Evolutionary conservation across 2,888 invertebrate species (phyloP).

Genomic region (Drosophila ochracea): DNA sequence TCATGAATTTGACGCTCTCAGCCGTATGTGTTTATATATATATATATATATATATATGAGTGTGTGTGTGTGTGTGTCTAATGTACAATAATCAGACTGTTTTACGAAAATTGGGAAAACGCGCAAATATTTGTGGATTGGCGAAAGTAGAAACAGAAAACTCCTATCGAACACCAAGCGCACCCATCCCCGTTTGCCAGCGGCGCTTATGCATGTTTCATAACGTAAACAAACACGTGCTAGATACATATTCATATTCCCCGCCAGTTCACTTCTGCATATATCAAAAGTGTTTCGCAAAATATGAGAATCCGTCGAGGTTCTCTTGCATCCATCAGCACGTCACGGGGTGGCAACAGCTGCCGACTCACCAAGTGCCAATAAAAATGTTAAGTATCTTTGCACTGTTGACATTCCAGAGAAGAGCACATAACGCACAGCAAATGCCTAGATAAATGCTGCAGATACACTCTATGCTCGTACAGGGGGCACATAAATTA

Average conservation of each 20-base stretch:
- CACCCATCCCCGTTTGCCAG: conserved; percentile 29
- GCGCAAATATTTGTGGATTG: conserved; percentile 64
- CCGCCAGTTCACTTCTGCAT: conserved; percentile 13
- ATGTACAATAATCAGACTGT: conserved; percentile 68
- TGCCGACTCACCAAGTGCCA: conserved; percentile 78
- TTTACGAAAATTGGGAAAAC: conserved; percentile 69
- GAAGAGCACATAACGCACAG: conserved; percentile 43
- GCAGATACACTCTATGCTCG: conserved; percentile 40
- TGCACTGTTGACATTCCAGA: conserved; percentile 72
- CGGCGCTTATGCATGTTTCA: conserved; percentile 79
- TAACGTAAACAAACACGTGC: conserved; percentile 67
- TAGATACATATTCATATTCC: conserved; percentile 57
- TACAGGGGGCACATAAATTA: conserved; percentile 59
- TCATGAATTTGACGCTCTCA: conserved; percentile 31
- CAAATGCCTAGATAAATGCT: conserved; percentile 65
- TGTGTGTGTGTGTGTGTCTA: conserved; percentile 41
- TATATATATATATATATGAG: conserved; percentile 1
- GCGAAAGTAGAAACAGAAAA: conserved; percentile 12
- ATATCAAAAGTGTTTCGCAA: conserved; percentile 38
- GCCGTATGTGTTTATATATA: background rate
- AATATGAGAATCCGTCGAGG: conserved; percentile 63
- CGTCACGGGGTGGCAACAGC: conserved; percentile 75
- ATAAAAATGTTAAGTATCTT: conserved; percentile 84
- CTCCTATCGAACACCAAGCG: conserved; percentile 14
- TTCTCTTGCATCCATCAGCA: conserved; percentile 70